These are phyloP conservation scores for Cistogaster globosa DNA, from an alignment of 2,888 invertebrate species.

Conservation along the genomic window DNA sequence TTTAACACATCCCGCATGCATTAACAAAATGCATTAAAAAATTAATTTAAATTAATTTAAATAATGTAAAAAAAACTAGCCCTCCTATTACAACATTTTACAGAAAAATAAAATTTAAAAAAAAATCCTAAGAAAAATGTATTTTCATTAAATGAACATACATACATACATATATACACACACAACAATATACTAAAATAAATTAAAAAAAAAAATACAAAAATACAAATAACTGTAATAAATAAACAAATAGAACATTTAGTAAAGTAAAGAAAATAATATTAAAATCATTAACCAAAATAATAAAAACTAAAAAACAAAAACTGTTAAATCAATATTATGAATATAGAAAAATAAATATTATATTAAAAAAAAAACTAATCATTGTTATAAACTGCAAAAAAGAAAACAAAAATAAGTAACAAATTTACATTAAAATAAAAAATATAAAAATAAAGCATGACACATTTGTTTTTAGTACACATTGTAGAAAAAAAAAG, in stretches of 20 bases:
- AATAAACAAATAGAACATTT: constrained; percentile 49
- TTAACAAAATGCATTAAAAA: constrained; percentile 31
- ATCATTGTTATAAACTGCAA: constrained; percentile 71
- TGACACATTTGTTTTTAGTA: constrained; percentile 72
- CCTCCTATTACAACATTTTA: constrained; percentile 71
- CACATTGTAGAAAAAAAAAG: constrained; percentile 71
- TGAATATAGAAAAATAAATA: constrained; percentile 63
- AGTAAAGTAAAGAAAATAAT: constrained; percentile 58
- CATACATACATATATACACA: constrained; percentile 55
- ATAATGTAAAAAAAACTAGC: constrained; percentile 66
- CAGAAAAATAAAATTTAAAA: constrained; percentile 51
- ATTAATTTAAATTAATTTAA: constrained; percentile 42
- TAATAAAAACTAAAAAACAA: constrained; percentile 40
- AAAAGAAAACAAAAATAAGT: neutral
- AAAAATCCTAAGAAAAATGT: constrained; percentile 58
- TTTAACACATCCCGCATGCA: constrained; percentile 21
- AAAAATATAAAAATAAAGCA: constrained; percentile 47
- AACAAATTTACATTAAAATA: constrained; percentile 21
- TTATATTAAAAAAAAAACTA: constrained; percentile 69
- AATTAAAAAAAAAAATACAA: constrained; percentile 48
- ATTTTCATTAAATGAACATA: constrained; percentile 68
- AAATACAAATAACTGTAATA: constrained; percentile 43
- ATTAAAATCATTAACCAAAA: constrained; percentile 63
- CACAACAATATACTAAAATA: constrained; percentile 53
- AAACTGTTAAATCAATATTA: constrained; percentile 69